Evolutionary conservation across 2,113 vertebrate species (phyloP).

Genomic region (Bostrychus sinensis): DNA sequence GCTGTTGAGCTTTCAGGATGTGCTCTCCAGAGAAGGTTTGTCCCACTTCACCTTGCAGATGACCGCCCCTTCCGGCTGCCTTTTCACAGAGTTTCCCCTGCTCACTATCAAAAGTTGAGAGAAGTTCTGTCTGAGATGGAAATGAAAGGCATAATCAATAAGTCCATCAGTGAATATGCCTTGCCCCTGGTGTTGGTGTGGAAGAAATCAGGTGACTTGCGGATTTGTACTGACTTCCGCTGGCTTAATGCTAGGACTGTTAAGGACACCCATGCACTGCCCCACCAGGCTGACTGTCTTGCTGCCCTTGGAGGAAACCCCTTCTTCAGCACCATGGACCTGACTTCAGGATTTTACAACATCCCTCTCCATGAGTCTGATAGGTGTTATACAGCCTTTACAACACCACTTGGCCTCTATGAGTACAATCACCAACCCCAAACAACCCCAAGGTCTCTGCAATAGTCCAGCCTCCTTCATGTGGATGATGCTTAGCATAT

Average conservation of each 20-base stretch:
- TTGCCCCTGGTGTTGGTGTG: conserved; percentile 9
- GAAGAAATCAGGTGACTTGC: conserved; percentile 10
- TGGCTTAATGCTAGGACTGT: conserved; percentile 17
- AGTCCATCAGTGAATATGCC: conserved; percentile 5
- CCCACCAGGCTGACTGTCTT: conserved; percentile 12
- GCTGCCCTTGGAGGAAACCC: conserved; percentile 24
- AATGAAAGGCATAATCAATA: not conserved
- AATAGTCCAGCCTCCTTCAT: conserved; percentile 23
- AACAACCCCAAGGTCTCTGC: conserved; percentile 7
- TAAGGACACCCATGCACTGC: conserved; percentile 24
- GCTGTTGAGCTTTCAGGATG: too few species aligned
- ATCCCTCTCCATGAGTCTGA: conserved; percentile 11
- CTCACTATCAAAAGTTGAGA: not conserved
- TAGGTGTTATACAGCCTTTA: too few species aligned
- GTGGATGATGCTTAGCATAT: conserved; percentile 18
- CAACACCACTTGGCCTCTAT: not conserved
- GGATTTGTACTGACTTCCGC: conserved; percentile 21
- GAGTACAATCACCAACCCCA: conserved; percentile 5
- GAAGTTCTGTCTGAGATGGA: not conserved
- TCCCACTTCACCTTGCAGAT: too few species aligned
- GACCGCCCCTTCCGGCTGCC: too few species aligned
- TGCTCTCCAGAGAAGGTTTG: too few species aligned
- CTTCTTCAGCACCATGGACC: conserved; percentile 15
- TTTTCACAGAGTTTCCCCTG: too few species aligned
- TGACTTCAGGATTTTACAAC: conserved; percentile 22